These are phyloP conservation scores for Mercenaria mercenaria DNA, from an alignment of 1,140 invertebrate species.

Conservation along the genomic window DNA sequence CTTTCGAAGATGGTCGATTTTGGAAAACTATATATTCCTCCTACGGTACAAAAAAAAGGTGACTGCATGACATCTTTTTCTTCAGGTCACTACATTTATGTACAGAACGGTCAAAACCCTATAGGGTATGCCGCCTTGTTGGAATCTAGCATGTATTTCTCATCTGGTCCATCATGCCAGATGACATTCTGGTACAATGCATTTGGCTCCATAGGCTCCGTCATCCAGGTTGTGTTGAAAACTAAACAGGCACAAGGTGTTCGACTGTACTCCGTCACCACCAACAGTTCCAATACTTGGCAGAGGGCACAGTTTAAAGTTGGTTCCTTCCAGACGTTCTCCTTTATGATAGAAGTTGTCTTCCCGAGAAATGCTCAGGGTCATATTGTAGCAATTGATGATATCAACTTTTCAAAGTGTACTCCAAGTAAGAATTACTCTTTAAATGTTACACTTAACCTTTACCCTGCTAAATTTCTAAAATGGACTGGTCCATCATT, in stretches of 20 bases:
- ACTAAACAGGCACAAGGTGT: slow-evolving; percentile 1
- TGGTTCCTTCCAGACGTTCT: slow-evolving; percentile 58
- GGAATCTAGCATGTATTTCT: slow-evolving; percentile 71
- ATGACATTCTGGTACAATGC: slow-evolving; percentile 91
- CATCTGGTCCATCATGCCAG: slow-evolving; percentile 72
- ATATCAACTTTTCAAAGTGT: slow-evolving; percentile 76
- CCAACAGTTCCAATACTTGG: slow-evolving; percentile 72
- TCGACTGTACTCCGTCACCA: slow-evolving; percentile 40
- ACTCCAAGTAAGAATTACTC: slow-evolving; percentile 66
- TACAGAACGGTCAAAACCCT: slow-evolving; percentile 86
- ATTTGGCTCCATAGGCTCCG: slow-evolving; percentile 87
- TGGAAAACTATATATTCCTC: too few relatives aligned
- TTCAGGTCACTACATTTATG: slow-evolving; percentile 90
- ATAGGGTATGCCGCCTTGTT: slow-evolving; percentile 76
- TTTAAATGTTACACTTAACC: not conserved
- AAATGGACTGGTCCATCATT: too few relatives aligned
- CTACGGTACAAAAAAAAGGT: too few relatives aligned
- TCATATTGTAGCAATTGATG: slow-evolving; percentile 82
- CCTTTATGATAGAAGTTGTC: slow-evolving; percentile 68
- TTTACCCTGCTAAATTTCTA: too few relatives aligned
- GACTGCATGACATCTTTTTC: too few relatives aligned
- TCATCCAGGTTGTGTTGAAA: slow-evolving; percentile 68
- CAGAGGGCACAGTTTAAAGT: slow-evolving; percentile 60
- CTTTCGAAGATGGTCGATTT: too few relatives aligned
- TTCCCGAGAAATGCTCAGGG: slow-evolving; percentile 66